These are phyloP conservation scores for Prionace glauca DNA, from an alignment of 2,797 vertebrate genomes.

Conservation along the genomic window DNA sequence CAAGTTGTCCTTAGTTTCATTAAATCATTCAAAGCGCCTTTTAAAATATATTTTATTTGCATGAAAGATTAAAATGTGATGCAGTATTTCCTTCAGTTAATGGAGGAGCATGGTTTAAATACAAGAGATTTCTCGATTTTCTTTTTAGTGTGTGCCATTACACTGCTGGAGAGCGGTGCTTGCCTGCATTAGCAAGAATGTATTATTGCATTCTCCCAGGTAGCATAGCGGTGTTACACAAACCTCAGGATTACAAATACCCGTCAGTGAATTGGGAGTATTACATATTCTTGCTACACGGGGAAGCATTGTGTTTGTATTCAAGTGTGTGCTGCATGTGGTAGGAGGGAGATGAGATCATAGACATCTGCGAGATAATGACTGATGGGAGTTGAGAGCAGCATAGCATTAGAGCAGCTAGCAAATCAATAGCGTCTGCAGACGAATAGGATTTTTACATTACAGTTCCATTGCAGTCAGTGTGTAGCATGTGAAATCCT, in stretches of 20 bases:
- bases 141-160: background rate
- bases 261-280: constrained; percentile 3
- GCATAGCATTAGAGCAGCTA: constrained; percentile 45
- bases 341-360: constrained; percentile 79
- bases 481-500: constrained; percentile 39
- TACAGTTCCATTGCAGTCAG: constrained; percentile 48
- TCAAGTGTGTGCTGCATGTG: constrained; percentile 41
- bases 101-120: background rate
- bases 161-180: background rate
- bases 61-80: background rate
- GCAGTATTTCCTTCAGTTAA: background rate
- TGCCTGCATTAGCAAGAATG: background rate
- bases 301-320: constrained; percentile 43
- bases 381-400: constrained; percentile 58
- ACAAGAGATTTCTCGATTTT: background rate
- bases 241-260: constrained; percentile 13
- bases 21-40: background rate
- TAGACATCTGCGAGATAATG: constrained; percentile 79
- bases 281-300: constrained; percentile 41
- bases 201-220: constrained; percentile 22
- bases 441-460: constrained; percentile 48
- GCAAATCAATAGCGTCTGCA: constrained; percentile 66
- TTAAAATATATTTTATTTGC: background rate
- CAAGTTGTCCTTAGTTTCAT: background rate
- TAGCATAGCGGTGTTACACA: background rate